A percentile compares a stretch with the other conserved stretches of the same genome.
Conservation (phyloP, 1,140 invertebrate species). For the Pseudomyrmex flavicornis region DNA sequence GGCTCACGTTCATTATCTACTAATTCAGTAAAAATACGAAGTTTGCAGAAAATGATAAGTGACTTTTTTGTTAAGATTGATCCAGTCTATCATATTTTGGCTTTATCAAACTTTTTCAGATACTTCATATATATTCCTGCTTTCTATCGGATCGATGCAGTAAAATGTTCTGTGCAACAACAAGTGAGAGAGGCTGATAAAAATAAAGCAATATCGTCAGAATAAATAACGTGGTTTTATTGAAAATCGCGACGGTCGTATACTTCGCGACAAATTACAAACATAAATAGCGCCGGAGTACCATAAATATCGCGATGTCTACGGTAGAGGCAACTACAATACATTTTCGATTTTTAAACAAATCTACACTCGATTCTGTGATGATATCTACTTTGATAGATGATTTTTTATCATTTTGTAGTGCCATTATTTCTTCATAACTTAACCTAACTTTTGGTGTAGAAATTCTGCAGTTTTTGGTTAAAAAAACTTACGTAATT, state of each 20-base stretch:
- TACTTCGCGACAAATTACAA: constrained; percentile 25
- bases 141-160: background rate
- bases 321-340: background rate
- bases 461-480: no score
- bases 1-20: no score
- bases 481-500: no score
- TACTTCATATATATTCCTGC: background rate
- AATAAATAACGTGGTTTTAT: constrained; percentile 41
- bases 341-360: constrained; percentile 10
- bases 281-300: background rate
- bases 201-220: constrained; percentile 25
- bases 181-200: constrained; percentile 37
- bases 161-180: constrained; percentile 38
- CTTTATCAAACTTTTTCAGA: no score
- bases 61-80: no score
- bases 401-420: background rate
- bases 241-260: constrained; percentile 12
- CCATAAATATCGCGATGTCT: constrained; percentile 6
- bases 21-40: no score
- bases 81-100: no score
- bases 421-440: no score
- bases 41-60: no score
- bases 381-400: background rate
- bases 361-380: background rate
- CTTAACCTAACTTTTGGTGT: no score